Evolutionary conservation across 53 echinoderm and acorn worm species (phyloP), one percentile per base, ranked within the genome.

Genomic region (Paracentrotus lividus): DNA sequence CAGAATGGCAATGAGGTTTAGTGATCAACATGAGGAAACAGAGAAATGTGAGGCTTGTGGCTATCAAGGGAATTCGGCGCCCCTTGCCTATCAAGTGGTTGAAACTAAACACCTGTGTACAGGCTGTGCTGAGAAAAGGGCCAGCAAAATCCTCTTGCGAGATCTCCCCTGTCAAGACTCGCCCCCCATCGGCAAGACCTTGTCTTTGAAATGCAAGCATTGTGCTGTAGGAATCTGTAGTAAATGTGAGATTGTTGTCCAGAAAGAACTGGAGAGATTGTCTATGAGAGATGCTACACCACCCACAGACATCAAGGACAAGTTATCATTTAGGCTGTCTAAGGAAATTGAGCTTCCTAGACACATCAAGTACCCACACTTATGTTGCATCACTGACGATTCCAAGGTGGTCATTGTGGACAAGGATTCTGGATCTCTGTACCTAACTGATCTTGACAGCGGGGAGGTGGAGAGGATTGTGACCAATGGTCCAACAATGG

Each of bases 171-270:
- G 32, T 18, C 54, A 53, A 34, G 23, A 88, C 10, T 18, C 34
- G 8, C 32, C 52, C 38, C 34, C 55, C 5, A 31, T 88, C 10
- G 88, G 88, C 16, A 88, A 58, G 88, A 88, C 57, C 23, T 38
- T 87, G 36, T 87, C 88, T 57, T 55, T 88, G 56, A 88, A 88
- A 56, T 88, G 88, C 21, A 21, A 38, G 38, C 88, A 88, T 56
- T 58, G 88, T 38, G 7, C 58, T 8, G 56, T 38, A 4, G 88
- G 88, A 56, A 36, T 88, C 38, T 88, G 88, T 23, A 23, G 23
- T 32, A 6, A 13, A 36, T 88, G 88, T 57, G 88, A 88, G 58
- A n/a, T 5, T 15, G 23, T 38, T 21, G 58, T 88, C 52, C 51
- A 9, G 18, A 53, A 2, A 88, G 55, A 88, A 10, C 57, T 88